Evolutionary conservation across 2,113 vertebrate genomes (phyloP), one percentile per base, ranked within the genome.

Genomic region (Loxodonta africana): DNA sequence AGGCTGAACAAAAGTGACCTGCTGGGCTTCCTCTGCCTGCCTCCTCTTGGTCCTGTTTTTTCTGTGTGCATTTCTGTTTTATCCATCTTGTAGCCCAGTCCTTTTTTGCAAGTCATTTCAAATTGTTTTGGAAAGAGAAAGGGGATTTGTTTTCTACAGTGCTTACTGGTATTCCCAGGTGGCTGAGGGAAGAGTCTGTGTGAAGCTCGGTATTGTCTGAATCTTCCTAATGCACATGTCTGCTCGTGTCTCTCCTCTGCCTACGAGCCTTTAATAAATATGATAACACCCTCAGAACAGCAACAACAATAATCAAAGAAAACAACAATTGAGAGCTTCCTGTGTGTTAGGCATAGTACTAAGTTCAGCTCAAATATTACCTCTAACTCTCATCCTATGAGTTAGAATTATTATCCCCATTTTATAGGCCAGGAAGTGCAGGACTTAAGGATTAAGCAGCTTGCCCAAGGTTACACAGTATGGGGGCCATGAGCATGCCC

Each of bases 1-100:
- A 28, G 44, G 71, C 78, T 33, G 77, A 84, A 28, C 48, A 23
- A 8, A 8, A 23, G 15, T 51, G 0, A 5, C 46, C 37, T 17
- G 0, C 20, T 2, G 0, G 0, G 17, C 44, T 28, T 21, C n/a
- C 76, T 37, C 53, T 14, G 26, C 51, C 10, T 0, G 0, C 4
- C 23, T 20, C 12, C 21, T 8, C 69, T 48, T 1, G 0, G 2
- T 41, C 60, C 48, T 2, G 33, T 0, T 2, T 25, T 67, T 86
- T 71, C 53, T 21, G 4, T 78, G 41, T 74, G 33, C 23, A 57
- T 26, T 25, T 92, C 67, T 60, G 37, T 33, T 60, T 67, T 57
- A 44, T 63, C 23, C 37, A 33, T 67, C 51, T 46, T 62, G 63
- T 41, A 18, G 12, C 60, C 4, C 46, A 26, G 41, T 57, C 37